Evolutionary conservation across 53 echinoderm and acorn worm genomes (phyloP).

Genomic region (Echinarachnius parma): DNA sequence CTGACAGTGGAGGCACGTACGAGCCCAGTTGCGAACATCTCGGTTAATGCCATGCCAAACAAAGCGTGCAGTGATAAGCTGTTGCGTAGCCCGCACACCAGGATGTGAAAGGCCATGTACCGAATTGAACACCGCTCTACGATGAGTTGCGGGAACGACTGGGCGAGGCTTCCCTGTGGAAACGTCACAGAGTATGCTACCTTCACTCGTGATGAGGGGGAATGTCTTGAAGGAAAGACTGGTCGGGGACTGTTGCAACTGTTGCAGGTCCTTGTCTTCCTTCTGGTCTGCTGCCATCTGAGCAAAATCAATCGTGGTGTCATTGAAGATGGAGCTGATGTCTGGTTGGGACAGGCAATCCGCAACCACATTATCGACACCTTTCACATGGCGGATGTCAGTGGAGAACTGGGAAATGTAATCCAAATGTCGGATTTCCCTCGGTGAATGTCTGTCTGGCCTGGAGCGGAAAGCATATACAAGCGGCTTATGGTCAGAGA

Average conservation of each 20-base stretch:
- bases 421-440: slow-evolving; percentile 49
- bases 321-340: neutral
- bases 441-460: too few relatives aligned
- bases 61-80: slow-evolving; percentile 15
- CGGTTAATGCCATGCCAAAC: slow-evolving; percentile 32
- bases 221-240: neutral
- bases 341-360: neutral
- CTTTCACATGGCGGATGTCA: too few relatives aligned
- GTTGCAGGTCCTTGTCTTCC: neutral
- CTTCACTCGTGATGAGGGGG: neutral
- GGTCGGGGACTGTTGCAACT: neutral
- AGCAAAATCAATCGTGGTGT: neutral
- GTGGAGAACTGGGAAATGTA: slow-evolving; percentile 53
- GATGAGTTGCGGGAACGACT: neutral
- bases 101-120: slow-evolving; percentile 35
- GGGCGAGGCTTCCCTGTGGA: slow-evolving; percentile 20
- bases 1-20: slow-evolving; percentile 28
- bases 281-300: slow-evolving; percentile 4
- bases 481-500: too few relatives aligned
- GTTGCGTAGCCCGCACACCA: neutral
- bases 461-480: too few relatives aligned
- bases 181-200: slow-evolving; percentile 32
- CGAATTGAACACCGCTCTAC: slow-evolving; percentile 16
- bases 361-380: too few relatives aligned
- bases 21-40: slow-evolving; percentile 25